These are phyloP conservation scores for Micropoecilia bifurca DNA, from an alignment of 2,797 vertebrate species.

Conservation along the genomic window DNA sequence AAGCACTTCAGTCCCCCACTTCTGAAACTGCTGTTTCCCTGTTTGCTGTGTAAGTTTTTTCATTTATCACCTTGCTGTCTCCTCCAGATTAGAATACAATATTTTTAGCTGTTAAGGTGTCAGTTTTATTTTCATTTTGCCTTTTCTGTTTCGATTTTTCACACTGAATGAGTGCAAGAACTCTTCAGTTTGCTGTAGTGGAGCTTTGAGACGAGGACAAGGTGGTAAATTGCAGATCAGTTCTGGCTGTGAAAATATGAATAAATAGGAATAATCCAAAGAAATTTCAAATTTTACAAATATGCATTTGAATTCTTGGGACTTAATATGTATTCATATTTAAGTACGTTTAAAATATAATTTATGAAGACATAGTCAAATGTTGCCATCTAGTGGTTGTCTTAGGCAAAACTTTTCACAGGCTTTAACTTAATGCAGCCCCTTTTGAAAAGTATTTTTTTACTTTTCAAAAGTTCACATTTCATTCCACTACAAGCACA, in stretches of 20 bases:
- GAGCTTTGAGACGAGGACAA: constrained; percentile 49
- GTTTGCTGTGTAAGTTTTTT: constrained; percentile 53
- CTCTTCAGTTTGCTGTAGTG: constrained; percentile 46
- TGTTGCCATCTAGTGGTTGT: constrained; percentile 81
- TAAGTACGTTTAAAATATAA: constrained; percentile 6
- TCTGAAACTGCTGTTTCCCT: constrained; percentile 49
- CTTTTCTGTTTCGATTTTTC: constrained; percentile 52
- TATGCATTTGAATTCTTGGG: constrained; percentile 57
- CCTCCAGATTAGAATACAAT: constrained; percentile 30
- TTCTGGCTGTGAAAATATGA: not conserved
- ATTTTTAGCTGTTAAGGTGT: constrained; percentile 21
- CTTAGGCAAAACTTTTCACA: constrained; percentile 11
- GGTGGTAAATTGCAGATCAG: constrained; percentile 61
- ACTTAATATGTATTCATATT: constrained; percentile 29
- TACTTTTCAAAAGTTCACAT: too few species aligned
- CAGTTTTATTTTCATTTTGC: constrained; percentile 26
- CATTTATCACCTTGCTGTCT: constrained; percentile 36
- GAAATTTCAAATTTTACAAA: constrained; percentile 63
- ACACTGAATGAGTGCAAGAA: constrained; percentile 34
- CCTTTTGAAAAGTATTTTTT: not conserved
- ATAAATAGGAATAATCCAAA: not conserved
- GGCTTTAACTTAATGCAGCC: not conserved
- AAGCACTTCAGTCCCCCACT: constrained; percentile 47
- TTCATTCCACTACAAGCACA: not conserved
- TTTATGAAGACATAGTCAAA: constrained; percentile 65